A percentile compares a stretch with the other conserved stretches of the same genome.
phyloP scores from a whole-genome alignment of 2,888 invertebrate species.

The Deilephila porcellus region DNA sequence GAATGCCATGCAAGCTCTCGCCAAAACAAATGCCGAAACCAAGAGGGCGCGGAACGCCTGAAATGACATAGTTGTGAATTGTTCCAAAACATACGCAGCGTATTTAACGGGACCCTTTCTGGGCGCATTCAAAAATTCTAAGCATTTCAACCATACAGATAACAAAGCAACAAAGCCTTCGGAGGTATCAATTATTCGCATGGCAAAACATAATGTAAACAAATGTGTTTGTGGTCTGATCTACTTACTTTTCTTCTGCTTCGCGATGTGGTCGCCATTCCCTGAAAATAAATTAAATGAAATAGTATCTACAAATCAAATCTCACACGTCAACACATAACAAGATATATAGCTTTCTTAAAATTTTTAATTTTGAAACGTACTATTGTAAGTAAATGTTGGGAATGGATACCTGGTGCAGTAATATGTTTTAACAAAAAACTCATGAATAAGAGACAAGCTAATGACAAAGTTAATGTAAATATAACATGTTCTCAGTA shows the following conservation, averaged over 20 bases:
- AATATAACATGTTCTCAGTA: not conserved
- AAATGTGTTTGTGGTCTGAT: not conserved
- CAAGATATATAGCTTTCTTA: not conserved
- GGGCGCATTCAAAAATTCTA: constrained; percentile 59
- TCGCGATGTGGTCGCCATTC: constrained; percentile 75
- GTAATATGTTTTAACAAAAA: not conserved
- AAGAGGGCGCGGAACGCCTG: constrained; percentile 46
- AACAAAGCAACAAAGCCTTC: not conserved
- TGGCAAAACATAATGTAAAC: not conserved
- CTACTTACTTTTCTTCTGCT: constrained; percentile 49
- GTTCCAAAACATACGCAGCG: constrained; percentile 52
- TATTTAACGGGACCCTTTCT: constrained; percentile 45
- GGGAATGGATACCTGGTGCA: not conserved
- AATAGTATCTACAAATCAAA: not conserved
- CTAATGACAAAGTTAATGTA: not conserved
- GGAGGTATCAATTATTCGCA: not conserved
- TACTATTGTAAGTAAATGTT: too few species aligned
- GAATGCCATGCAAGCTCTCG: constrained; percentile 29
- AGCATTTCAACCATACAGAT: constrained; percentile 48
- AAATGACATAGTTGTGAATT: constrained; percentile 57
- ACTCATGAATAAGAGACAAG: not conserved
- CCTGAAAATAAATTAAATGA: constrained; percentile 62
- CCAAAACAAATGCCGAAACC: constrained; percentile 44
- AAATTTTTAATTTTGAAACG: too few species aligned
- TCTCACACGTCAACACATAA: not conserved